A percentile compares a stretch with the other conserved stretches of the same genome.
Conservation (phyloP, 2,113 vertebrate species). For the Syngnathus floridae region DNA sequence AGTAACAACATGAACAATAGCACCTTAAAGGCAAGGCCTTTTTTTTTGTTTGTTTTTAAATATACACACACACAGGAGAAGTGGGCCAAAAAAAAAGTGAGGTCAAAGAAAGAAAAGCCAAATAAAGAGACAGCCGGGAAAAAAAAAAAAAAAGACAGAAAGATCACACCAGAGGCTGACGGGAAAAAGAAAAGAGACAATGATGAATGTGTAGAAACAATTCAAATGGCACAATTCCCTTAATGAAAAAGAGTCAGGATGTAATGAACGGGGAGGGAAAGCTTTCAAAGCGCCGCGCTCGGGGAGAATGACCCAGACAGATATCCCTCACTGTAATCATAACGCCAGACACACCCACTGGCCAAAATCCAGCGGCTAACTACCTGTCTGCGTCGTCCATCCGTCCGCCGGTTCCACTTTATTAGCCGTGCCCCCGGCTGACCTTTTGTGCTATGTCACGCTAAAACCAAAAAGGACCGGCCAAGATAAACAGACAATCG, state of each 20-base stretch:
- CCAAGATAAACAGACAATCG: conserved; percentile 46
- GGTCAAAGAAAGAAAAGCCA: conserved; percentile 26
- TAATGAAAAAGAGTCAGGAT: conserved; percentile 25
- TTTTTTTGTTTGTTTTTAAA: conserved; percentile 46
- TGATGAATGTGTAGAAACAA: conserved; percentile 22
- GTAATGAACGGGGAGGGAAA: conserved; percentile 14
- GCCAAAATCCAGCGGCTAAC: conserved; percentile 23
- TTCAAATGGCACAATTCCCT: conserved; percentile 29
- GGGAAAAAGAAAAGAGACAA: conserved; percentile 18
- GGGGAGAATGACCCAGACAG: conserved; percentile 10
- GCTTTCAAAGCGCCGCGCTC: conserved; percentile 4
- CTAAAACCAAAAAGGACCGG: conserved; percentile 1
- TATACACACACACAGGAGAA: conserved; percentile 63
- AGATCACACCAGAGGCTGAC: conserved; percentile 11
- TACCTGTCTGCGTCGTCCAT: conserved; percentile 24
- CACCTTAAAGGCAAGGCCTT: conserved; percentile 35
- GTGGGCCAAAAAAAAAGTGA: conserved; percentile 43
- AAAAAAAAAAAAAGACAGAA: conserved; percentile 25
- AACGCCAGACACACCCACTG: conserved; percentile 25
- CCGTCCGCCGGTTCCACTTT: conserved; percentile 25
- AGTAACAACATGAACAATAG: conserved; percentile 11
- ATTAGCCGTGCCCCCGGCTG: conserved; percentile 19
- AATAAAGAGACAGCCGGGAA: conserved; percentile 31
- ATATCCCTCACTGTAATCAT: conserved; percentile 17
- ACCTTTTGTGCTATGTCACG: conserved; percentile 20